Percentiles rank a stretch among this genome's conserved stretches.
Evolutionary conservation across 1,140 invertebrate genomes (phyloP).

Genomic region (Hermetia illucens): DNA sequence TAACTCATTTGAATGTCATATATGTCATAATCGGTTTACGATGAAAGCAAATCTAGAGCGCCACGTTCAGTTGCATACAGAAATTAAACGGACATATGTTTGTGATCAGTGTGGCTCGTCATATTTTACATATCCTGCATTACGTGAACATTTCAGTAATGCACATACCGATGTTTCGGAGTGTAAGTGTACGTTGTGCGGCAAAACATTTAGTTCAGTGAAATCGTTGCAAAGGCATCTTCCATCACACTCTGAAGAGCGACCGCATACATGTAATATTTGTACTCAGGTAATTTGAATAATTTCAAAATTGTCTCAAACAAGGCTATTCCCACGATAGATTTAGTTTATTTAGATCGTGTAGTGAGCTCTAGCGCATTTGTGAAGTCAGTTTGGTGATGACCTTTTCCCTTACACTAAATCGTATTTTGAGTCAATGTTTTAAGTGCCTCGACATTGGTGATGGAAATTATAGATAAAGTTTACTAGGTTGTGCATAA

Average conservation of each 20-base stretch:
- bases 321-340: too few relatives aligned
- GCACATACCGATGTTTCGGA: slow-evolving; percentile 25
- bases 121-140: slow-evolving; percentile 28
- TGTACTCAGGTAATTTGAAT: slow-evolving; percentile 41
- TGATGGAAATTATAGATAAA: too few relatives aligned
- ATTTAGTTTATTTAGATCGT: too few relatives aligned
- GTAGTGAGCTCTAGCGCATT: too few relatives aligned
- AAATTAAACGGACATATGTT: slow-evolving; percentile 27
- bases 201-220: slow-evolving; percentile 24
- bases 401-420: too few relatives aligned
- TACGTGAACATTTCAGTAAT: slow-evolving; percentile 29
- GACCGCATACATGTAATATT: slow-evolving; percentile 71
- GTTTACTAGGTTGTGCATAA: too few relatives aligned
- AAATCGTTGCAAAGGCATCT: slow-evolving; percentile 56
- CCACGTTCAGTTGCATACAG: slow-evolving; percentile 28
- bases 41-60: slow-evolving; percentile 28
- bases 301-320: too few relatives aligned
- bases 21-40: slow-evolving; percentile 29
- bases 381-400: too few relatives aligned
- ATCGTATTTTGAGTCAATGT: too few relatives aligned
- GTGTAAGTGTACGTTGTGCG: slow-evolving; percentile 26
- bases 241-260: slow-evolving; percentile 74
- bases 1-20: slow-evolving; percentile 30
- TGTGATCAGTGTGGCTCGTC: slow-evolving; percentile 29
- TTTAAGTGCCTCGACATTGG: too few relatives aligned